phyloP scores from a whole-genome alignment of 2,888 invertebrate species.

The Germaria angustata region DNA sequence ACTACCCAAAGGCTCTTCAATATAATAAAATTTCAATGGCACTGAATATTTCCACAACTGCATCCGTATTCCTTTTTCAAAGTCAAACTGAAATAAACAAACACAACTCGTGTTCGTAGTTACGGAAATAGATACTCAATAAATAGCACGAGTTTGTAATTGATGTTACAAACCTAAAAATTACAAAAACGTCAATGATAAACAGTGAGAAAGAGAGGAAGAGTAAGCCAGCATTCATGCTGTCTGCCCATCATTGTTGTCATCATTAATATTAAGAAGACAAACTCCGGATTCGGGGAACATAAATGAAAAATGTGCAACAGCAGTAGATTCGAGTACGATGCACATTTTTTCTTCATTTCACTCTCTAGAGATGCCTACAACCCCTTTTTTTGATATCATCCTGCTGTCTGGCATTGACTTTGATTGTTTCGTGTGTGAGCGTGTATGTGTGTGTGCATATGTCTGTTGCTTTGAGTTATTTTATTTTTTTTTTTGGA shows the following conservation, averaged over 20 bases:
- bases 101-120: conserved; percentile 28
- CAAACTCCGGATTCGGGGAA: background rate
- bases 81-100: conserved; percentile 25
- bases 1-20: background rate
- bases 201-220: background rate
- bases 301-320: conserved; percentile 52
- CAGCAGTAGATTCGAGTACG: conserved; percentile 3
- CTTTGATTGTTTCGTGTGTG: conserved; percentile 41
- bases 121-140: conserved; percentile 64
- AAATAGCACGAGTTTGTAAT: conserved; percentile 60
- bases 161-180: conserved; percentile 45
- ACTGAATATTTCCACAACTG: conserved; percentile 52
- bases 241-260: conserved; percentile 26
- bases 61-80: conserved; percentile 35
- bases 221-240: background rate
- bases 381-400: conserved; percentile 58
- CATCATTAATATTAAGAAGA: conserved; percentile 19
- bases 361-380: conserved; percentile 14
- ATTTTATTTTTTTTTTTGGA: conserved; percentile 5
- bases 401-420: conserved; percentile 30
- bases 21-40: conserved; percentile 39
- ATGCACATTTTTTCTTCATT: conserved; percentile 26
- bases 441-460: background rate
- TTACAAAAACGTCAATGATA: background rate
- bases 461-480: background rate